phyloP scores from a whole-genome alignment of 1,140 invertebrate genomes.

The Bombus haemorrhoidalis region DNA sequence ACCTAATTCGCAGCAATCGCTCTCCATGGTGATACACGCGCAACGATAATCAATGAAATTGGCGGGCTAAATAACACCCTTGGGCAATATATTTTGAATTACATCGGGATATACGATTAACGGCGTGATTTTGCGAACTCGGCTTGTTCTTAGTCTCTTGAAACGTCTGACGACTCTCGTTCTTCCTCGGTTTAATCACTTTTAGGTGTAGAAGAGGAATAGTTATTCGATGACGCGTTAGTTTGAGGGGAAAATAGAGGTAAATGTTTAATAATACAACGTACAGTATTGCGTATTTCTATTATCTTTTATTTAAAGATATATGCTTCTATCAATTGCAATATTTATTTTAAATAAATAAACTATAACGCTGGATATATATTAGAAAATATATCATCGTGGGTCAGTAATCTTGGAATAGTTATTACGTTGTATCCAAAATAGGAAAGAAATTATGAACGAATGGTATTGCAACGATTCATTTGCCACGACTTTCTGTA shows the following conservation, averaged over 20 bases:
- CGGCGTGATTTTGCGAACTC: neutral
- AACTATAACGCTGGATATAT: too few relatives aligned
- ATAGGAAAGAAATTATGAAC: too few relatives aligned
- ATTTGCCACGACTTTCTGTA: too few relatives aligned
- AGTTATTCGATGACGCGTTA: neutral
- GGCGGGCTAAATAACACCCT: neutral
- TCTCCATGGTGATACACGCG: constrained; percentile 46
- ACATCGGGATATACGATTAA: neutral
- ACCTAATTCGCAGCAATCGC: constrained; percentile 58
- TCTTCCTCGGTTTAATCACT: neutral
- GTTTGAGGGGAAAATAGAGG: neutral
- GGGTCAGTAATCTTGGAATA: too few relatives aligned
- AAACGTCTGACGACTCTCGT: neutral
- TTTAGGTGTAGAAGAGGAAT: neutral
- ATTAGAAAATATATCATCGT: too few relatives aligned
- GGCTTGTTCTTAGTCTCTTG: neutral
- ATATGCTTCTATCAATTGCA: too few relatives aligned
- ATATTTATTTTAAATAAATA: too few relatives aligned
- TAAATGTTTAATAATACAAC: neutral
- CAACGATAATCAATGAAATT: constrained; percentile 37
- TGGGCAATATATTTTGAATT: constrained; percentile 9
- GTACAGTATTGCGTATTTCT: too few relatives aligned
- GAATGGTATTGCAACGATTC: too few relatives aligned
- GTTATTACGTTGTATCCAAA: too few relatives aligned
- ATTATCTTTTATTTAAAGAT: too few relatives aligned